Base-by-base conservation (phyloP, 2,888 invertebrate species). In the Ornithoptera priamus region DNA sequence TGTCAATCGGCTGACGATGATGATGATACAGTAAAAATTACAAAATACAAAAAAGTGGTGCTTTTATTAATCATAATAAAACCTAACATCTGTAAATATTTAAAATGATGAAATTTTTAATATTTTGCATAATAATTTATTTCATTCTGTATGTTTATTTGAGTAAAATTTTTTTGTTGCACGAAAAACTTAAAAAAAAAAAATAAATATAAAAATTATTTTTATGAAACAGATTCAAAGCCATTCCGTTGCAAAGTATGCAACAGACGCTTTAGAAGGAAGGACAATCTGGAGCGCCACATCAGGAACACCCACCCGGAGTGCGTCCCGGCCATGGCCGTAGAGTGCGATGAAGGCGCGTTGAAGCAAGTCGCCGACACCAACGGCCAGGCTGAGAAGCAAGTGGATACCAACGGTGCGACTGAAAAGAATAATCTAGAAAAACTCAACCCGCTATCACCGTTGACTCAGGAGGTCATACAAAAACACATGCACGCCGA, bases 261-360 rank as follows among this genome's bases (percentile, higher is more conserved):
- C 84, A 93, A 93, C 56, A 94, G 95, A 12, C 93, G 93, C 58
- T 97, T 97, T 80, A 90, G 95, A 61, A 92, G 97, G 71, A 96
- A 95, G 81, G 97, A 97, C 82, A 97, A 97, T 81, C 91, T 97
- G 71, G 94, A 94, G 72, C 93, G 97, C 0, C 97, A 97, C 83
- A 92, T 96, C 70, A 94, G 95, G 68, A 96, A 96, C 83, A 95
- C 96, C 68, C 97, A 97, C 84, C 94, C 95, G 0, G 94, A 90
- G 70, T 83, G 79, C 74, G 83, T 80, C 15, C 83, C 87, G 17
- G 79, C 89, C 50, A 80, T 79, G 67, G 88, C 86, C 4, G 85
- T 86, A 0, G 87, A 87, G 36, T 88, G 87, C 75, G 91, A 90
- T 74, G 82, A 83, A 56, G 77, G 75, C 10, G 87, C 83, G 0